phyloP scores from a whole-genome alignment of 2,113 vertebrate genomes.

The Stercorarius parasiticus region DNA sequence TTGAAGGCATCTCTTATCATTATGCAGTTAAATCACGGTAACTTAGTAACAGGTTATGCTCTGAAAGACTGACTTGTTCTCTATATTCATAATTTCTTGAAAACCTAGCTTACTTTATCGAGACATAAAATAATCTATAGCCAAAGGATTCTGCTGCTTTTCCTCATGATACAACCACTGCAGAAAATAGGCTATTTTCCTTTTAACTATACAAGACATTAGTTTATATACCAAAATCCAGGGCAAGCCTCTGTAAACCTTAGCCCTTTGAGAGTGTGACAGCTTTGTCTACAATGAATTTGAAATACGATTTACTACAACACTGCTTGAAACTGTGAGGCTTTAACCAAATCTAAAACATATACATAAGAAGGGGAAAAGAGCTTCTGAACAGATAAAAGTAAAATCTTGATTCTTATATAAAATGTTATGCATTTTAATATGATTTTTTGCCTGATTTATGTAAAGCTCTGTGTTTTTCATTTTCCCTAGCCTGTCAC shows the following conservation, averaged over 20 bases:
- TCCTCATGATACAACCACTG: not conserved
- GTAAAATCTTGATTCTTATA: constrained; percentile 71
- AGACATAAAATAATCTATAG: constrained; percentile 29
- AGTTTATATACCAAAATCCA: constrained; percentile 32
- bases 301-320: constrained; percentile 64
- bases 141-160: not conserved
- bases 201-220: constrained; percentile 5
- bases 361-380: constrained; percentile 57
- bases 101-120: constrained; percentile 19
- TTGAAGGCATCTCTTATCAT: not conserved
- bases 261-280: constrained; percentile 14
- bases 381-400: constrained; percentile 63
- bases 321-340: constrained; percentile 35
- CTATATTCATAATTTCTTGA: constrained; percentile 3
- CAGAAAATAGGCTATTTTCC: constrained; percentile 3
- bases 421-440: constrained; percentile 76
- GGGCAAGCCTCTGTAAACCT: constrained; percentile 24
- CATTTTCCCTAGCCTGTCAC: constrained; percentile 75
- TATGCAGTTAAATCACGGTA: not conserved
- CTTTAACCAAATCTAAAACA: constrained; percentile 63
- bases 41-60: not conserved
- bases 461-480: constrained; percentile 78
- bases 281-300: constrained; percentile 46
- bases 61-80: not conserved
- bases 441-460: constrained; percentile 72